Evolutionary conservation across 1,140 invertebrate genomes (phyloP).

Genomic region (Rhyacophila brunnea): DNA sequence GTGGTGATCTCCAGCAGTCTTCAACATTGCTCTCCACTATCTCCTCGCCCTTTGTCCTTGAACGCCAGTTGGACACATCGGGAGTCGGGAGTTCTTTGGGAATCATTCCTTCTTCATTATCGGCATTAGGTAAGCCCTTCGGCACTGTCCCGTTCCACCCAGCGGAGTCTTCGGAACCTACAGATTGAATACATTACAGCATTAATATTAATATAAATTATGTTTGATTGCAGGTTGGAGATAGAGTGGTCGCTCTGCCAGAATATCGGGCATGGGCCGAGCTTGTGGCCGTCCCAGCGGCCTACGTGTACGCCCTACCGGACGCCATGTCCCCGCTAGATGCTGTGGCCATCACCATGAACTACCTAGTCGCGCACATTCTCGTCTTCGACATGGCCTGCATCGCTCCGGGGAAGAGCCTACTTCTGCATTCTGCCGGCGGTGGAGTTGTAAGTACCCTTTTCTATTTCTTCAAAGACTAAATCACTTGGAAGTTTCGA

Average conservation of each 20-base stretch:
- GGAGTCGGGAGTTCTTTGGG: too few relatives aligned
- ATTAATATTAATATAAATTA: too few relatives aligned
- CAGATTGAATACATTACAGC: too few relatives aligned
- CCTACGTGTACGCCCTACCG: constrained; percentile 78
- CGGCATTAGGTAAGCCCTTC: too few relatives aligned
- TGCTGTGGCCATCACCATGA: constrained; percentile 80
- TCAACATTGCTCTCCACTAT: too few relatives aligned
- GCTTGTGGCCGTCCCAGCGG: constrained; percentile 72
- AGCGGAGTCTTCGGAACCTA: too few relatives aligned
- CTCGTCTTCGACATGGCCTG: constrained; percentile 82
- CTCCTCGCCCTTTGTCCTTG: too few relatives aligned
- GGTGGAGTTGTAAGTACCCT: constrained; percentile 80
- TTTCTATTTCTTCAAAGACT: background rate
- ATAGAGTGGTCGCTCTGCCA: constrained; percentile 80
- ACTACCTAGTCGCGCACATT: constrained; percentile 83
- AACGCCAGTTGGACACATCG: too few relatives aligned
- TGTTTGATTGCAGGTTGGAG: constrained; percentile 71
- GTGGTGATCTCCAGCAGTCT: too few relatives aligned
- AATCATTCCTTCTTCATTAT: too few relatives aligned
- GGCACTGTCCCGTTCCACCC: too few relatives aligned
- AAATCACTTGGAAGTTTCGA: background rate
- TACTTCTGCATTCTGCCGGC: constrained; percentile 82
- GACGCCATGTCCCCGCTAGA: constrained; percentile 74
- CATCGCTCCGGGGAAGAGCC: constrained; percentile 73
- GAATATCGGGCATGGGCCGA: constrained; percentile 86